A percentile compares a stretch with the other conserved stretches of the same genome.
phyloP scores from a whole-genome alignment of 2,797 vertebrate genomes.

The Aulostomus chinensis region DNA sequence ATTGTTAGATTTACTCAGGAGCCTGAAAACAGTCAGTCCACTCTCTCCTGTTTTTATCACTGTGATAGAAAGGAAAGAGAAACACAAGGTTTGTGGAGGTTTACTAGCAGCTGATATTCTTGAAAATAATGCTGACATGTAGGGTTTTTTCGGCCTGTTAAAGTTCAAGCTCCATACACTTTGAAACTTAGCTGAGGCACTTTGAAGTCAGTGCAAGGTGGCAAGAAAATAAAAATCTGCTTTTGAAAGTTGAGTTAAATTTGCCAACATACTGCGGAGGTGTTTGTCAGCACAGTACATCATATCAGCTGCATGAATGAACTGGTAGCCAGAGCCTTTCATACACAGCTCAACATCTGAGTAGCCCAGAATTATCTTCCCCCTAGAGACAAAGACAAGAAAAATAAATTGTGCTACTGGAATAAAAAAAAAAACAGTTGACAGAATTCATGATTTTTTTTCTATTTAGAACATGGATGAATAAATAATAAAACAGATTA shows the following conservation, averaged over 20 bases:
- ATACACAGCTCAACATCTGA: constrained; percentile 79
- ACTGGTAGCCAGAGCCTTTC: constrained; percentile 84
- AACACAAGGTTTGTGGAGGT: too few relatives aligned
- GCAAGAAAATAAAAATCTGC: too few relatives aligned
- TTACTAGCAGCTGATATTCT: too few relatives aligned
- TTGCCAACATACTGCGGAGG: constrained; percentile 73
- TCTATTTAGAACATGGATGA: too few relatives aligned
- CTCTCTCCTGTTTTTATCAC: constrained; percentile 86
- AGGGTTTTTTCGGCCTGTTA: too few relatives aligned
- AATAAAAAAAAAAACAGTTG: background rate
- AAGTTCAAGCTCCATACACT: too few relatives aligned
- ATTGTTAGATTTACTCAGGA: constrained; percentile 69
- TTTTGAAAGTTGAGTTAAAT: background rate
- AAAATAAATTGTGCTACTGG: too few relatives aligned
- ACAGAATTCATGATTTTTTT: too few relatives aligned
- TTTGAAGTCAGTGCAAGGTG: too few relatives aligned
- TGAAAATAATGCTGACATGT: too few relatives aligned
- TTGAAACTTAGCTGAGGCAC: too few relatives aligned
- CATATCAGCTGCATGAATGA: constrained; percentile 85
- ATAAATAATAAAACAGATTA: too few relatives aligned
- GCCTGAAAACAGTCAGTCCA: constrained; percentile 80
- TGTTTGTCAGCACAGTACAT: constrained; percentile 85
- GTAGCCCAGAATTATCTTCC: constrained; percentile 80
- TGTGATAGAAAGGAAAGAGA: constrained; percentile 31
- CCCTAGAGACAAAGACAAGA: constrained; percentile 54